Conservation (phyloP, 2,888 invertebrate species). For the Monoplex corrugatus region DNA sequence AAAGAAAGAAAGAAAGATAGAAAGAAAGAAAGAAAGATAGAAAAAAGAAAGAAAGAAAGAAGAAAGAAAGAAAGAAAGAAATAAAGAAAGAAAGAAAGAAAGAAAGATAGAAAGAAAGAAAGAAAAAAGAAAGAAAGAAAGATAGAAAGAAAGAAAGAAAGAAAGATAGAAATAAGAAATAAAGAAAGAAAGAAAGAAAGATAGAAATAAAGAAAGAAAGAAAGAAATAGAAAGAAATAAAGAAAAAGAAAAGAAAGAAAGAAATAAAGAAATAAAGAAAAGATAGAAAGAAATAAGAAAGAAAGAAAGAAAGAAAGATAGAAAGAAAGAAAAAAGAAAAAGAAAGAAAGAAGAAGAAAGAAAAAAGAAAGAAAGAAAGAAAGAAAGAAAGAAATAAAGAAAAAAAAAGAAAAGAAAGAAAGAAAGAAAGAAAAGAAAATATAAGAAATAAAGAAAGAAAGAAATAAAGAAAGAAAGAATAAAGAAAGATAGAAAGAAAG, state of each 20-base stretch:
- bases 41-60: not conserved
- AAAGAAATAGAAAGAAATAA: not conserved
- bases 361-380: not conserved
- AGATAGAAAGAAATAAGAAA: not conserved
- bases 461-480: not conserved
- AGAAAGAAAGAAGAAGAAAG: not conserved
- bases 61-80: not conserved
- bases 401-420: not conserved
- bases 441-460: not conserved
- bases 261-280: not conserved
- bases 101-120: not conserved
- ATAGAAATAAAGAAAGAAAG: not conserved
- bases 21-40: not conserved
- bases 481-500: not conserved
- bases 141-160: not conserved
- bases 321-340: not conserved
- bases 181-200: not conserved
- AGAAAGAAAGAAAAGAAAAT: not conserved
- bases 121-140: not conserved
- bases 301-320: not conserved
- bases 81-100: not conserved
- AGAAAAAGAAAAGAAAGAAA: not conserved
- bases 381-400: not conserved
- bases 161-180: not conserved
- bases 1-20: not conserved